A percentile compares a stretch with the other conserved stretches of the same genome.
These are phyloP conservation scores for Leptinotarsa rubiginosa DNA, from an alignment of 2,888 invertebrate genomes.

Conservation along the genomic window DNA sequence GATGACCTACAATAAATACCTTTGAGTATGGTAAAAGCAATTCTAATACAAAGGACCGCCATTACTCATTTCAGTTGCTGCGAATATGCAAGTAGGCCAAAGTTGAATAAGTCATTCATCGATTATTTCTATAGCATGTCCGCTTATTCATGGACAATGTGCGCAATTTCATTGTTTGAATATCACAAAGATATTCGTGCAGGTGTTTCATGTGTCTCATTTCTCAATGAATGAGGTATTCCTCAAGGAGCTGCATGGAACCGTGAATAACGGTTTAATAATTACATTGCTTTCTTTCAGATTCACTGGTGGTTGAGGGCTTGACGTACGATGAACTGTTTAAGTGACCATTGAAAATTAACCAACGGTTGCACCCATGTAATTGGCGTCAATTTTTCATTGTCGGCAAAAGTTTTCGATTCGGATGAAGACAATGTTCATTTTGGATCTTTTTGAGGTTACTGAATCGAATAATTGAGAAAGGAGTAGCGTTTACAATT, in stretches of 20 bases:
- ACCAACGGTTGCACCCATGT: no score
- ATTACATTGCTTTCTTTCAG: background rate
- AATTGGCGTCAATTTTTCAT: no score
- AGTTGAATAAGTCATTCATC: constrained; percentile 33
- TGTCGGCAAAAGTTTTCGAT: no score
- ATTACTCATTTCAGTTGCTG: background rate
- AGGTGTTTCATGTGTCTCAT: constrained; percentile 3
- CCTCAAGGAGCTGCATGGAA: constrained; percentile 5
- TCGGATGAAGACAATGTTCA: no score
- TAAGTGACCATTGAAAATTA: no score
- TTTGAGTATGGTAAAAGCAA: constrained; percentile 1
- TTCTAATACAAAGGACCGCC: background rate
- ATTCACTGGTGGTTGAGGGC: no score
- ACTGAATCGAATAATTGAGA: no score
- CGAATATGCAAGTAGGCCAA: constrained; percentile 34
- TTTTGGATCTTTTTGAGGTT: no score
- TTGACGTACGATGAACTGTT: no score
- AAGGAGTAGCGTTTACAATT: no score
- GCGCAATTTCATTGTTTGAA: constrained; percentile 9
- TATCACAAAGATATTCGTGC: constrained; percentile 9
- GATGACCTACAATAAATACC: constrained; percentile 8
- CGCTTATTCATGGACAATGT: background rate
- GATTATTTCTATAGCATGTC: constrained; percentile 5
- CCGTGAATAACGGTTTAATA: background rate
- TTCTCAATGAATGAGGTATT: constrained; percentile 1